phyloP scores from a whole-genome alignment of 2,888 invertebrate species.

The Darwinula stevensoni region DNA sequence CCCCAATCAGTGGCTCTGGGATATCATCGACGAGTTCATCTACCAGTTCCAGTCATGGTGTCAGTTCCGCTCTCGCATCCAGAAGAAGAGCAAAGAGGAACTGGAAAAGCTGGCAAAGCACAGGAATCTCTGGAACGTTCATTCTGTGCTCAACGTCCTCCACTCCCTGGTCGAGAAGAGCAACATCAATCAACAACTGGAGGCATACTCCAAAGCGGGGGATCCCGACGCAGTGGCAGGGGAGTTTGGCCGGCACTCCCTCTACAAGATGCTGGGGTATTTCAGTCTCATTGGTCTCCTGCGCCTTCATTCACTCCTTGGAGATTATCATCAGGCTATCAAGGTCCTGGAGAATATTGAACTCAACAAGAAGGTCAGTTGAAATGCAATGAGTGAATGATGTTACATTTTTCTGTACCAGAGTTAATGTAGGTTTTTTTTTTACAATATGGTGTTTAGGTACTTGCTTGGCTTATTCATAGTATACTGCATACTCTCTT shows the following conservation, averaged over 20 bases:
- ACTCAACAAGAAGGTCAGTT: slow-evolving; percentile 65
- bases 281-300: slow-evolving; percentile 87
- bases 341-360: slow-evolving; percentile 84
- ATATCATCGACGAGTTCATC: slow-evolving; percentile 95
- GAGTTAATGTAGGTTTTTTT: no score
- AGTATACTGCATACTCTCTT: no score
- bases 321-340: slow-evolving; percentile 93
- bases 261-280: slow-evolving; percentile 98
- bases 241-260: slow-evolving; percentile 73
- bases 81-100: slow-evolving; percentile 49
- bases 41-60: slow-evolving; percentile 85
- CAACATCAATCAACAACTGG: slow-evolving; percentile 86
- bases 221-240: slow-evolving; percentile 77
- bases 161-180: slow-evolving; percentile 94
- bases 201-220: slow-evolving; percentile 49
- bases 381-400: no score
- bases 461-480: no score
- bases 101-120: slow-evolving; percentile 33
- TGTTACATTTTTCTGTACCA: no score
- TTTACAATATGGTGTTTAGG: no score
- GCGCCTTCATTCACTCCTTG: slow-evolving; percentile 76
- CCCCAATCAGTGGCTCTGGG: slow-evolving; percentile 98
- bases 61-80: slow-evolving; percentile 29
- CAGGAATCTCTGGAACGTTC: slow-evolving; percentile 87
- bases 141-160: slow-evolving; percentile 85